phyloP scores from a whole-genome alignment of 2,888 invertebrate species.

The Cyclophora punctaria region DNA sequence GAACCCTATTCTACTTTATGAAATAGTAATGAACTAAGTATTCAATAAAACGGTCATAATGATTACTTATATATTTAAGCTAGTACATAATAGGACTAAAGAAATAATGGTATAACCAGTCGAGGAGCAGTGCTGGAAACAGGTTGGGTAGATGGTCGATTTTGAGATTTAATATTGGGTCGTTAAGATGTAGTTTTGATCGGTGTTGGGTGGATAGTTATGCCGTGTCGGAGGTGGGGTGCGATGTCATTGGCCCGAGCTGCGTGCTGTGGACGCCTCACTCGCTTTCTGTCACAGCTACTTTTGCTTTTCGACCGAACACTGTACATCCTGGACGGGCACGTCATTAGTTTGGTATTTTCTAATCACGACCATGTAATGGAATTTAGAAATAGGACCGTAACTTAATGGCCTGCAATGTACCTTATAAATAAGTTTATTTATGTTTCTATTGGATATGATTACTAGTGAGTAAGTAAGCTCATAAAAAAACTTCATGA shows the following conservation, averaged over 20 bases:
- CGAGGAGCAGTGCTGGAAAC: slow-evolving; percentile 26
- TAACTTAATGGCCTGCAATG: slow-evolving; percentile 2
- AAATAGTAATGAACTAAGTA: slow-evolving; percentile 17
- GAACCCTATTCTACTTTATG: not conserved
- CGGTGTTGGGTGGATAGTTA: slow-evolving; percentile 26
- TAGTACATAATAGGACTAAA: slow-evolving; percentile 40
- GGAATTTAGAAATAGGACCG: slow-evolving; percentile 30
- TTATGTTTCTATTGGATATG: too few species aligned
- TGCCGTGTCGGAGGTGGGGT: slow-evolving; percentile 37
- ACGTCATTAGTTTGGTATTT: slow-evolving; percentile 62
- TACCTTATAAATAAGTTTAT: too few species aligned
- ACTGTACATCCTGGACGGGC: slow-evolving; percentile 54
- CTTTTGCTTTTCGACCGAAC: slow-evolving; percentile 67
- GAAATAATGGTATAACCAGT: slow-evolving; percentile 36
- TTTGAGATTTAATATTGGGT: slow-evolving; percentile 27
- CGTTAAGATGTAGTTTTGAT: slow-evolving; percentile 34
- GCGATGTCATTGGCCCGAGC: slow-evolving; percentile 63
- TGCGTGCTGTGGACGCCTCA: slow-evolving; percentile 49
- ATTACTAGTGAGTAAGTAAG: too few species aligned
- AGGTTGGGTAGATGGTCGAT: slow-evolving; percentile 13
- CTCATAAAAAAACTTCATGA: too few species aligned
- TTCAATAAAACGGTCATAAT: slow-evolving; percentile 16
- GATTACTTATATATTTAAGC: slow-evolving; percentile 33
- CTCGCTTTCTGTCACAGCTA: slow-evolving; percentile 58
- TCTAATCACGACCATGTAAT: slow-evolving; percentile 44